Evolutionary conservation across 2,113 vertebrate genomes (phyloP).

Genomic region (Cinclus mexicanus): DNA sequence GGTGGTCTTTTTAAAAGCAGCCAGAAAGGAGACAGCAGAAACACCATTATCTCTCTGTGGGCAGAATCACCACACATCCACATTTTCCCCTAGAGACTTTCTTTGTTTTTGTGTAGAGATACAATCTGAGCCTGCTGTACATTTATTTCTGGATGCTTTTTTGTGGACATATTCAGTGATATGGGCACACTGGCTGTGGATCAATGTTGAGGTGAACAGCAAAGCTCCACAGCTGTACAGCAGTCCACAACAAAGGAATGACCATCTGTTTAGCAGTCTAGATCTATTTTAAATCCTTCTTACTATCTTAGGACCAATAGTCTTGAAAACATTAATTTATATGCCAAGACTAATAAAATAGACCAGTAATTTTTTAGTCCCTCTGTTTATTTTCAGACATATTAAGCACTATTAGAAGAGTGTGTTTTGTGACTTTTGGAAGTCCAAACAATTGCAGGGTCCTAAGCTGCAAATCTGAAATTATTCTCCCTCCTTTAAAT

Average conservation of each 20-base stretch:
- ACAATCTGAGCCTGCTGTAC: background rate
- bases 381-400: background rate
- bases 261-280: background rate
- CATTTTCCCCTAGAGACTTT: background rate
- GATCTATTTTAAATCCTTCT: background rate
- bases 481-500: background rate
- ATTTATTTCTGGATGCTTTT: background rate
- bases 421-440: background rate
- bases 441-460: accelerated
- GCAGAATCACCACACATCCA: background rate
- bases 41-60: background rate
- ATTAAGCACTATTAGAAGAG: background rate
- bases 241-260: background rate
- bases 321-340: background rate
- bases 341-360: background rate
- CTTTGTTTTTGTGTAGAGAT: background rate
- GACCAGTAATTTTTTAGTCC: background rate
- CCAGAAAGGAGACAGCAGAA: background rate
- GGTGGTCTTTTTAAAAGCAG: background rate
- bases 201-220: background rate
- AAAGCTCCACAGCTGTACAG: background rate
- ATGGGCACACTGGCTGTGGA: accelerated
- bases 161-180: background rate
- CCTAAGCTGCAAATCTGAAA: background rate
- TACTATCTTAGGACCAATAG: background rate